These are phyloP conservation scores for Drosophila malerkotliana DNA, from an alignment of 1,140 invertebrate genomes.

Conservation along the genomic window DNA sequence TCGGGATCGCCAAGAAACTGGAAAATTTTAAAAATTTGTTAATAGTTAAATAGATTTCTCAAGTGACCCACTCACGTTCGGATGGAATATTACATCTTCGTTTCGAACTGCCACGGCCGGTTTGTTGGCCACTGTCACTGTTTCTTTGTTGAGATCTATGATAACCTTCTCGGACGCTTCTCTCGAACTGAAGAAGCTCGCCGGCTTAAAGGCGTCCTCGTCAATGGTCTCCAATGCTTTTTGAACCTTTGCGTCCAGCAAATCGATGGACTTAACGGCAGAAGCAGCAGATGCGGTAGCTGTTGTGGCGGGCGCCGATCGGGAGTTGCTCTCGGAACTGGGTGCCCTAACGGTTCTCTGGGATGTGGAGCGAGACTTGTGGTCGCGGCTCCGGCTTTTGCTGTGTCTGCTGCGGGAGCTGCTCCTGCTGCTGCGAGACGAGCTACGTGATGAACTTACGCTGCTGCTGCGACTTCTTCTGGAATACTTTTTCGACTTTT, in stretches of 20 bases:
- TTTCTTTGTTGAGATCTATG: constrained; percentile 75
- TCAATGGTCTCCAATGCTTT: constrained; percentile 75
- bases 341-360: constrained; percentile 56
- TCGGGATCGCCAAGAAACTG: constrained; percentile 76
- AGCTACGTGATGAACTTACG: constrained; percentile 63
- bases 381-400: constrained; percentile 56
- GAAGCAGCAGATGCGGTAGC: constrained; percentile 9
- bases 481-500: constrained; percentile 76
- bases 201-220: constrained; percentile 69
- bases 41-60: background rate
- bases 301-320: constrained; percentile 10
- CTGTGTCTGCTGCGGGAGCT: constrained; percentile 69
- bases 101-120: constrained; percentile 21
- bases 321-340: constrained; percentile 63
- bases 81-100: constrained; percentile 70
- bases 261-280: constrained; percentile 58
- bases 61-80: constrained; percentile 44
- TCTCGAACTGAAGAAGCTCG: constrained; percentile 67
- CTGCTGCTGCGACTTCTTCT: constrained; percentile 70
- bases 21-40: background rate
- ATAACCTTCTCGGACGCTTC: constrained; percentile 62
- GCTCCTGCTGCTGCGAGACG: constrained; percentile 53
- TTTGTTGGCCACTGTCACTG: constrained; percentile 61
- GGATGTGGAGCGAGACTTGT: constrained; percentile 61
- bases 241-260: constrained; percentile 67